Evolutionary conservation across 2,888 invertebrate genomes (phyloP).

Genomic region (Drosophila maculinotata): DNA sequence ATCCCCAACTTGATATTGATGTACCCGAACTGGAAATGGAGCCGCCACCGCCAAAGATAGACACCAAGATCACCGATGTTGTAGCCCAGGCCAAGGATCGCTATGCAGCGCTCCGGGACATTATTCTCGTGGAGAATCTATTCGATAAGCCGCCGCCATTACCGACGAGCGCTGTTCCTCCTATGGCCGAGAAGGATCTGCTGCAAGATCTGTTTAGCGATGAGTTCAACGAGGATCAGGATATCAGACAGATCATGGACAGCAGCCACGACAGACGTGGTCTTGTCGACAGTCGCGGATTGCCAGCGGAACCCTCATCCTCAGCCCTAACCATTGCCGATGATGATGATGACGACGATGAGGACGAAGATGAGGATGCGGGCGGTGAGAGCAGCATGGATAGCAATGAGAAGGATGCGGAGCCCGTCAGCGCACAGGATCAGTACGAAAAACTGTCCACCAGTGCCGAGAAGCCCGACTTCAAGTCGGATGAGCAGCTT

Average conservation of each 20-base stretch:
- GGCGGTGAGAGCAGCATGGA: slow-evolving; percentile 83
- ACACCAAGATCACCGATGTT: slow-evolving; percentile 86
- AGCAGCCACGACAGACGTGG: slow-evolving; percentile 81
- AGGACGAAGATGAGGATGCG: slow-evolving; percentile 75
- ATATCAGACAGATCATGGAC: slow-evolving; percentile 86
- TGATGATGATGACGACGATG: slow-evolving; percentile 80
- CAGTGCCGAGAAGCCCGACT: slow-evolving; percentile 63
- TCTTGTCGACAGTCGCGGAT: slow-evolving; percentile 76
- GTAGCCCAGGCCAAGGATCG: slow-evolving; percentile 88
- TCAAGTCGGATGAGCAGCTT: slow-evolving; percentile 50
- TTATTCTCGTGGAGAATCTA: slow-evolving; percentile 88
- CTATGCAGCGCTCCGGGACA: slow-evolving; percentile 93
- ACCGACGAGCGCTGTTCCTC: slow-evolving; percentile 29
- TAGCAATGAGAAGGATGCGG: slow-evolving; percentile 81
- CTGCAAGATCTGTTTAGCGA: slow-evolving; percentile 82
- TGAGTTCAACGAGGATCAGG: slow-evolving; percentile 84
- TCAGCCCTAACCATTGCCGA: slow-evolving; percentile 82
- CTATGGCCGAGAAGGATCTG: slow-evolving; percentile 66
- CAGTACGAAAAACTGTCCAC: slow-evolving; percentile 79
- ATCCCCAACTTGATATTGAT: slow-evolving; percentile 38
- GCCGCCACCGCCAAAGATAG: slow-evolving; percentile 81
- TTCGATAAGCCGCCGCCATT: slow-evolving; percentile 85
- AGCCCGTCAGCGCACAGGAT: slow-evolving; percentile 65
- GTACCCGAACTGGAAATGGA: slow-evolving; percentile 41
- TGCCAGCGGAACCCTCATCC: slow-evolving; percentile 79